These are phyloP conservation scores for Hippocampus abdominalis DNA, from an alignment of 2,113 vertebrate genomes.

Conservation along the genomic window DNA sequence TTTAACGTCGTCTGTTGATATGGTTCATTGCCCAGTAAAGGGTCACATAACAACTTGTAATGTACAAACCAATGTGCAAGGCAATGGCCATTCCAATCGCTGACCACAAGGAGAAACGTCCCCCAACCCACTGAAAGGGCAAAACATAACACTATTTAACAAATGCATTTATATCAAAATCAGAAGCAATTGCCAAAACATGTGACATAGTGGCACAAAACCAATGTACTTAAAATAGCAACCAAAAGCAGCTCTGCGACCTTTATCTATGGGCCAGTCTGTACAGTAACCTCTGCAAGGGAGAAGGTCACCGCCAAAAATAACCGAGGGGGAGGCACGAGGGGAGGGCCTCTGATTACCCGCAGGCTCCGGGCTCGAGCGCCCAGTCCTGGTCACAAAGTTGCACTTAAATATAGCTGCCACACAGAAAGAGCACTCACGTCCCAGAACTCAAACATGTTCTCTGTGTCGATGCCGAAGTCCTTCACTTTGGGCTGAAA, in stretches of 20 bases:
- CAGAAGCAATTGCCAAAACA: not conserved
- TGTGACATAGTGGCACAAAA: constrained; percentile 22
- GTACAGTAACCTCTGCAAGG: constrained; percentile 58
- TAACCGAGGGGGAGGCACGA: constrained; percentile 55
- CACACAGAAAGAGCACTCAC: constrained; percentile 73
- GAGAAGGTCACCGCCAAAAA: constrained; percentile 74
- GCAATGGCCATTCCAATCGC: constrained; percentile 96
- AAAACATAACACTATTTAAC: constrained; percentile 3
- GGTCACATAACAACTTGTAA: not conserved
- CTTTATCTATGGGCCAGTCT: constrained; percentile 60
- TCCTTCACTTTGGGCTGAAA: constrained; percentile 92
- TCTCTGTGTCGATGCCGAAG: constrained; percentile 93
- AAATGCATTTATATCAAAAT: not conserved
- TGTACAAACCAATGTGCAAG: constrained; percentile 83
- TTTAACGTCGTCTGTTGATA: not conserved
- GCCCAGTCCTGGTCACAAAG: constrained; percentile 72
- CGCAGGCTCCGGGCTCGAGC: constrained; percentile 62
- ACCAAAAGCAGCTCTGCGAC: constrained; percentile 55
- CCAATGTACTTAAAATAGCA: constrained; percentile 54
- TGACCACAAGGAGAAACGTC: constrained; percentile 96
- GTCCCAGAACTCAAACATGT: constrained; percentile 99
- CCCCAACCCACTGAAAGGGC: constrained; percentile 92
- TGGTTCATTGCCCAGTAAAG: not conserved
- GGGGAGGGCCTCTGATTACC: constrained; percentile 68
- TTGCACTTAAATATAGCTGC: constrained; percentile 67